Base-by-base conservation (phyloP, 2,888 invertebrate species). In the Diarsia brunnea region DNA sequence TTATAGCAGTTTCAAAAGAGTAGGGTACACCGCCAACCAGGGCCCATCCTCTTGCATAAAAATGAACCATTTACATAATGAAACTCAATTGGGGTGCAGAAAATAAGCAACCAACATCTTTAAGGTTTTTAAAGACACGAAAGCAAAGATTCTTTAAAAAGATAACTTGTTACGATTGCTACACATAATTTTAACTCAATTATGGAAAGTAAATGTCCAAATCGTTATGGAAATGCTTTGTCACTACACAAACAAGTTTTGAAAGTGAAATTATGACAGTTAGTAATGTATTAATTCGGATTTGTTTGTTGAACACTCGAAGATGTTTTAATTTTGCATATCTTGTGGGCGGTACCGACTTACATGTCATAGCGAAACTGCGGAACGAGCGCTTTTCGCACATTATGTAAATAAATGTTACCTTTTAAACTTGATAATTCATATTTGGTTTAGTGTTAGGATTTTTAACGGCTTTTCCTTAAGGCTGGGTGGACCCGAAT, bases 251-350 rank as follows among this genome's bases (percentile, higher is more conserved):
- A 87, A 85, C 78, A 79, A 53, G 68, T 71, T 67, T 71, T 72
- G 80, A 87, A 87, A 87, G 87, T 85, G 81, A 87, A 85, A 86
- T 77, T 81, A 75, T 79, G 73, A 73, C 79, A 78, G 69, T 64
- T 67, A 7, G 21, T 75, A 74, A 73, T 69, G 49, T 79, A 85
- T 81, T 80, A 81, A 66, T 81, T 80, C 55, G 63, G 69, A 73
- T 81, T 67, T 81, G 75, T 88, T 77, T 73, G 77, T 61, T 65
- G 51, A 47, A 49, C 68, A 66, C 63, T 68, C 31, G 47, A 73
- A 51, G 65, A 70, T 16, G 27, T 55, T 73, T 66, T 69, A 69
- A 75, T 69, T 86, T 81, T 83, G 74, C 85, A 85, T 84, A 82
- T 69, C 71, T 53, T 43, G 77, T 84, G 47, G 69, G 77, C 38